Evolutionary conservation across 2,113 vertebrate genomes (phyloP), one percentile per base, ranked within the genome.

Genomic region (Macheiramphus alcinus): DNA sequence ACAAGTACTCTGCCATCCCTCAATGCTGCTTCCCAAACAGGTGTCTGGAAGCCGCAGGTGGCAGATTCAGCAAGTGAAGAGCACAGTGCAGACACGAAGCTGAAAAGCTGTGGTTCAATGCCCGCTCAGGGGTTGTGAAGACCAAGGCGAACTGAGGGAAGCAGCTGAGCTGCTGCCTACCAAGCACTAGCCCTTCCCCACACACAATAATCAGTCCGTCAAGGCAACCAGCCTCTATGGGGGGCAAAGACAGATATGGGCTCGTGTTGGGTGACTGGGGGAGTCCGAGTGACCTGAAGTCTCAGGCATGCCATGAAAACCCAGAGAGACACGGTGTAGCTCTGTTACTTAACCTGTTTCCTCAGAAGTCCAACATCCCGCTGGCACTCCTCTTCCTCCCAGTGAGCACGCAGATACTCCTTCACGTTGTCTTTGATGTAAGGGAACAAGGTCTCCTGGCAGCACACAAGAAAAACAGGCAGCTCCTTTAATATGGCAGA

Each of bases 351-450:
- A 13, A 99, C 99, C 99, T 99, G 99, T 97, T 99, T 99, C 97
- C 99, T 99, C 71, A 99, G 93, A 31, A 99, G 99, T 62, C 97
- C 97, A 2, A 99, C 98, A 29, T 99, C 99, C 88, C 98, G 98
- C 92, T 99, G 99, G 97, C 99, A 99, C 93, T 99, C 99, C 74
- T 99, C 99, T 87, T 99, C 99, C 66, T 99, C 98, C 99, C 99
- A 99, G 86, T 99, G 99, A 27, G 97, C 90, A 8, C 98, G 98
- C 65, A 99, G 98, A 47, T 99, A 98, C 47, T 99, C 99, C 90
- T 99, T 98, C 31, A 99, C 98, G 50, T 99, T 99, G 80, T 99
- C 98, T 94, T 96, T 98, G 93, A 99, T 98, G 94, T 99, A 99
- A 25, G 99, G 99, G 97, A 99, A 99, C 93, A 99, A 98, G 79